These are phyloP conservation scores for Spinus pinus DNA, from an alignment of 2,797 vertebrate genomes.

Conservation along the genomic window DNA sequence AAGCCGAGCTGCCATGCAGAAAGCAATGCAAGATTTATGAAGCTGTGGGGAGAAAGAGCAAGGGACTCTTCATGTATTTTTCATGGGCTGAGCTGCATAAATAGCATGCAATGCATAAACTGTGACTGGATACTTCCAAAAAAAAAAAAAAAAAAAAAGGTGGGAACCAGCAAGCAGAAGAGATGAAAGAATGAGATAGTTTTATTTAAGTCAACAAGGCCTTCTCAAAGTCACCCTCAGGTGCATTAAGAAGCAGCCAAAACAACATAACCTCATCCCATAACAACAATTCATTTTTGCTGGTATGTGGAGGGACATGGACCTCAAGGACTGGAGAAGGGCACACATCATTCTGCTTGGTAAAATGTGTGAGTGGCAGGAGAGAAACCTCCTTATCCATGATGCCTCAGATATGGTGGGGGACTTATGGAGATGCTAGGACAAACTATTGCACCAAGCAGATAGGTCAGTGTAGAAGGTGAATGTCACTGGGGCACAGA, in stretches of 20 bases:
- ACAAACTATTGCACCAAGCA: neutral
- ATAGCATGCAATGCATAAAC: neutral
- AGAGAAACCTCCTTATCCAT: neutral
- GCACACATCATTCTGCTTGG: neutral
- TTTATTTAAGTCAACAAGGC: conserved; percentile 6
- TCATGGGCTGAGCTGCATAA: conserved; percentile 40
- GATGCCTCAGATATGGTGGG: accelerated
- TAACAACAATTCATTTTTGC: neutral
- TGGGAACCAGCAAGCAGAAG: neutral
- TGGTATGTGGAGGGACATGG: accelerated
- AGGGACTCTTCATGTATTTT: conserved; percentile 52
- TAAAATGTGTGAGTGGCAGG: neutral
- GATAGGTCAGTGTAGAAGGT: neutral
- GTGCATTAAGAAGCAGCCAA: neutral
- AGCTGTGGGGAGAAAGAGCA: neutral
- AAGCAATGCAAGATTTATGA: conserved; percentile 60
- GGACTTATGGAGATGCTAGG: neutral
- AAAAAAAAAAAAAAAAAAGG: neutral
- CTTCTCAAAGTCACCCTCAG: conserved; percentile 23
- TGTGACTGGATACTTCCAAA: conserved; percentile 8
- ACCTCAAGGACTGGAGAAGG: neutral
- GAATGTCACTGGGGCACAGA: neutral
- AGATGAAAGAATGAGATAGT: neutral
- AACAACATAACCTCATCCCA: neutral
- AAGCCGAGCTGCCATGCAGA: neutral